Evolutionary conservation across 2,113 vertebrate species (phyloP).

Genomic region (Microcebus griseorufus): DNA sequence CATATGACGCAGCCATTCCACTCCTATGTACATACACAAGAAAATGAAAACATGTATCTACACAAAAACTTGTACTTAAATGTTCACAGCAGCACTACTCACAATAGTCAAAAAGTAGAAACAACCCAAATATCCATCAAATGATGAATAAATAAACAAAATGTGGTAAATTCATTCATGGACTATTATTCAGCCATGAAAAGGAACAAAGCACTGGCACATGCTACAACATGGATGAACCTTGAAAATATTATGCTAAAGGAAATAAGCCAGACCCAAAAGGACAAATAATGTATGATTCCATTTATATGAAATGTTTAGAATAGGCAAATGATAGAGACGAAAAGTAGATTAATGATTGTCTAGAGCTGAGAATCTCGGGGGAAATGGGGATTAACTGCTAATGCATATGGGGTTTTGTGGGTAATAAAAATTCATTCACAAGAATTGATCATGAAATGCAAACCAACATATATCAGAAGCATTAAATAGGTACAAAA

Average conservation of each 20-base stretch:
- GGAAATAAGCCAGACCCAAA: background rate
- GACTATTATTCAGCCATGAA: background rate
- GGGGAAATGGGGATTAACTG: background rate
- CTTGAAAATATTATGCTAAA: background rate
- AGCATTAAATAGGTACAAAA: constrained; percentile 14
- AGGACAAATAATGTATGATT: background rate
- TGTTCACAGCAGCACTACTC: background rate
- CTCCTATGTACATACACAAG: background rate
- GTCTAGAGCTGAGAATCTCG: background rate
- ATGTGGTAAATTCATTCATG: background rate
- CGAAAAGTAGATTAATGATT: background rate
- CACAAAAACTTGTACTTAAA: background rate
- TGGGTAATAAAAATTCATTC: background rate
- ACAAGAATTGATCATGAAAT: constrained; percentile 12
- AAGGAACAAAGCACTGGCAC: background rate
- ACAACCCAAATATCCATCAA: background rate
- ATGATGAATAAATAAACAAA: background rate
- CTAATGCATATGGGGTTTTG: background rate
- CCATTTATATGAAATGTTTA: background rate
- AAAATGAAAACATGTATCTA: background rate
- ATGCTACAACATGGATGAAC: background rate
- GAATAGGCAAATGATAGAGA: background rate
- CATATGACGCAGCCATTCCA: background rate
- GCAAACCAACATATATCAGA: background rate
- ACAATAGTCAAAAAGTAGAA: background rate